Conservation (phyloP, 2,113 vertebrate genomes). For the Agapornis roseicollis region DNA sequence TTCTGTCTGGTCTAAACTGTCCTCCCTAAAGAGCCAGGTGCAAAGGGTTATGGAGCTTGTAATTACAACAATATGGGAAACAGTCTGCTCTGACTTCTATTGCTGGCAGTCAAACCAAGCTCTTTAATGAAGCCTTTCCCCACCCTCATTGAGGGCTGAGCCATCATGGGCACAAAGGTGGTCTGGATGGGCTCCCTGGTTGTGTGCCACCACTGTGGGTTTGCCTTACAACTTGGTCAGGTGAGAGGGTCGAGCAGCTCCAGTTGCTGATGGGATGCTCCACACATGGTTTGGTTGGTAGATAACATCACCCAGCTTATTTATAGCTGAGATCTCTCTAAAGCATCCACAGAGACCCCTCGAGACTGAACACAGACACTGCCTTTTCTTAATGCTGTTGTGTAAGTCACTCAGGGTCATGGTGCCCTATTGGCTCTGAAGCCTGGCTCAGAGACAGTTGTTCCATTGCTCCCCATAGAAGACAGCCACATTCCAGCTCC, state of each 20-base stretch:
- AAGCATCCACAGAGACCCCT: constrained; percentile 6
- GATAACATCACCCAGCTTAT: not conserved
- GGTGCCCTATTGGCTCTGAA: constrained; percentile 1
- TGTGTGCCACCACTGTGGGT: not conserved
- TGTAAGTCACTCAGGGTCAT: not conserved
- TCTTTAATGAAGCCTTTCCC: constrained; percentile 13
- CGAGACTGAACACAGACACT: not conserved
- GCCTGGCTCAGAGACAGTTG: not conserved
- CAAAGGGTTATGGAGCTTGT: not conserved
- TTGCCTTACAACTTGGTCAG: not conserved
- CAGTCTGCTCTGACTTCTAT: not conserved
- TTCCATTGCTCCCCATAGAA: not conserved
- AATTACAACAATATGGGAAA: not conserved
- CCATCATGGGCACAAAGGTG: not conserved
- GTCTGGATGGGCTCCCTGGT: not conserved
- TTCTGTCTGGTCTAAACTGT: not conserved
- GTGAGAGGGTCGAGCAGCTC: not conserved
- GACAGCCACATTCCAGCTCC: not conserved
- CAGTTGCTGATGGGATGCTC: not conserved
- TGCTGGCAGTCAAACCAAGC: not conserved
- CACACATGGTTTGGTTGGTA: not conserved
- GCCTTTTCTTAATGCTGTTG: not conserved
- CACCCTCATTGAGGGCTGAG: not conserved
- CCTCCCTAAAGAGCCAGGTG: not conserved
- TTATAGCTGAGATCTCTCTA: not conserved